Percentiles rank a stretch among this genome's conserved stretches.
phyloP scores from a whole-genome alignment of 2,888 invertebrate species.

The Tetheella fluctuosa region DNA sequence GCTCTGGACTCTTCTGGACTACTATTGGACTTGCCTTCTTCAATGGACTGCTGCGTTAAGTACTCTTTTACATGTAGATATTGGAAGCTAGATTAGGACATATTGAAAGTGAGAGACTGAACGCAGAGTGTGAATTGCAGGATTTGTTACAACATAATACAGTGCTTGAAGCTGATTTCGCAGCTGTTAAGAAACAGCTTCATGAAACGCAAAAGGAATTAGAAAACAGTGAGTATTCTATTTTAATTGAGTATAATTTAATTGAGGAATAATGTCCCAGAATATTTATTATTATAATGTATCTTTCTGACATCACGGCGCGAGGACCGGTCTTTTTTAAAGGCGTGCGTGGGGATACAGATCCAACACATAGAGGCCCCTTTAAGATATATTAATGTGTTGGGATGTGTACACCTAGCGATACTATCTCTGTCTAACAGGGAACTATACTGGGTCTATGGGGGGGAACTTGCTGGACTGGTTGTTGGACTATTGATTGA shows the following conservation, averaged over 20 bases:
- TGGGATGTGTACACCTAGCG: no score
- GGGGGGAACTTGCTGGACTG: no score
- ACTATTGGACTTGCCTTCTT: conserved; percentile 29
- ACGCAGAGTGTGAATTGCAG: conserved; percentile 84
- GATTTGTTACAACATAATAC: conserved; percentile 87
- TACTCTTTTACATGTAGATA: conserved; percentile 75
- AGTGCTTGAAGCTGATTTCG: conserved; percentile 85
- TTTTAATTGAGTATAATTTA: neutral
- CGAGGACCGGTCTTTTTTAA: no score
- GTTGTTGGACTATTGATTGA: no score
- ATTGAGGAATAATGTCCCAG: no score
- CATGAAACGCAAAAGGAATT: conserved; percentile 64
- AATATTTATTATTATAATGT: no score
- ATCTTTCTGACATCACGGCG: no score
- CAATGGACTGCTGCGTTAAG: conserved; percentile 45
- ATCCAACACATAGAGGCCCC: no score
- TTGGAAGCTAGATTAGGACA: conserved; percentile 86
- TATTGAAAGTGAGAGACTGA: conserved; percentile 85
- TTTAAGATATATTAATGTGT: no score
- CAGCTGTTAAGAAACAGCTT: conserved; percentile 77
- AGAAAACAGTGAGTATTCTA: conserved; percentile 65
- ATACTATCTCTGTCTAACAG: no score
- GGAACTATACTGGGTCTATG: no score
- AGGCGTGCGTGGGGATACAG: no score
- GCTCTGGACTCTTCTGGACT: conserved; percentile 35